Conservation (phyloP, 2,797 vertebrate genomes). For the Coregonus ussuriensis region DNA sequence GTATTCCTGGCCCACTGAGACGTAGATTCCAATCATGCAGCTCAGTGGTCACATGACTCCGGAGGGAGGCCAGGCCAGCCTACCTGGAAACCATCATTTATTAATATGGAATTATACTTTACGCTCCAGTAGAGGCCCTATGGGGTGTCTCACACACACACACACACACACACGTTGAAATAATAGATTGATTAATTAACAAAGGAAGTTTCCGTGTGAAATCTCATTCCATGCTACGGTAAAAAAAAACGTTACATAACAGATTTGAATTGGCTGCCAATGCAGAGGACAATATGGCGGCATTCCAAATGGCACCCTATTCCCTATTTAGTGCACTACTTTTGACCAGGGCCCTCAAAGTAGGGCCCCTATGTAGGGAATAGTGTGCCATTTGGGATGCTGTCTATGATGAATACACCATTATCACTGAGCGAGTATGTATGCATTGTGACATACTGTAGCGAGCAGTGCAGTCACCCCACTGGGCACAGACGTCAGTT, state of each 20-base stretch:
- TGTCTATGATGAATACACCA: neutral
- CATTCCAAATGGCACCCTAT: neutral
- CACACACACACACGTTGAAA: conserved; percentile 2
- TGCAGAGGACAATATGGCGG: neutral
- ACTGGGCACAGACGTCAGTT: no score
- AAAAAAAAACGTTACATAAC: neutral
- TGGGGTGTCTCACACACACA: conserved; percentile 16
- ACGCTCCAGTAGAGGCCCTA: conserved; percentile 29
- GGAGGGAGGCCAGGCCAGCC: neutral
- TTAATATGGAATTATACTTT: conserved; percentile 49
- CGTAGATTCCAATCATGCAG: conserved; percentile 45
- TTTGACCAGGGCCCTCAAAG: neutral
- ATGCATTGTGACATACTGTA: neutral
- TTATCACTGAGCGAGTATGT: neutral
- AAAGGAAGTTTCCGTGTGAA: neutral
- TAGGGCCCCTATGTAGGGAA: no score
- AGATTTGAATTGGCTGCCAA: neutral
- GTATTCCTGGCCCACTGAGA: conserved; percentile 21
- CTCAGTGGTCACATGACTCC: conserved; percentile 45
- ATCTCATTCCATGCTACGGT: neutral
- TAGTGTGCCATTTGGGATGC: no score
- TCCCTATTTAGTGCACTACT: neutral
- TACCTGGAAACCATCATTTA: conserved; percentile 53
- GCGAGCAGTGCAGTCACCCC: neutral
- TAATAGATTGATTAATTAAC: neutral